Evolutionary conservation across 2,888 invertebrate species (phyloP).

Genomic region (Gasteruption jaculator): DNA sequence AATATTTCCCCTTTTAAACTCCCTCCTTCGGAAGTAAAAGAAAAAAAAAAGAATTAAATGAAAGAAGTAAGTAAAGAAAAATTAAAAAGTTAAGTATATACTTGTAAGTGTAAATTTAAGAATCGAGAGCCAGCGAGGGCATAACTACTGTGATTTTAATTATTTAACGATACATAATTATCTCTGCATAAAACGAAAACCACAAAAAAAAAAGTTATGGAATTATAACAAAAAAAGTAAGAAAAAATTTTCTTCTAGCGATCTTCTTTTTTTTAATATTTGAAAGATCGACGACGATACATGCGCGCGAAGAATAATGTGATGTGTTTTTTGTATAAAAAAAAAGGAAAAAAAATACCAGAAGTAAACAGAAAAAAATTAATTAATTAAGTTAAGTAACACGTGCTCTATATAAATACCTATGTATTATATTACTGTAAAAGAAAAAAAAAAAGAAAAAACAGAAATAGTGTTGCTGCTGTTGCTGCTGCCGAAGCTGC

Average conservation of each 20-base stretch:
- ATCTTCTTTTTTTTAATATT: no score
- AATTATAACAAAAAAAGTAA: slow-evolving; percentile 28
- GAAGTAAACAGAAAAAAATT: no score
- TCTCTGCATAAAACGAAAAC: slow-evolving; percentile 22
- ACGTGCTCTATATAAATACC: slow-evolving; percentile 51
- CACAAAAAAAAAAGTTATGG: neutral
- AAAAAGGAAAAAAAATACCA: no score
- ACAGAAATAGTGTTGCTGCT: slow-evolving; percentile 46
- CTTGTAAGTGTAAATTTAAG: slow-evolving; percentile 51
- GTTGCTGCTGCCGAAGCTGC: slow-evolving; percentile 36
- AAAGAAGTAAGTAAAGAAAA: slow-evolving; percentile 46
- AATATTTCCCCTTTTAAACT: slow-evolving; percentile 4
- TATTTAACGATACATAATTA: slow-evolving; percentile 48
- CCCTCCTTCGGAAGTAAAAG: slow-evolving; percentile 25
- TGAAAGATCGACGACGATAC: slow-evolving; percentile 15
- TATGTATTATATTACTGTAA: slow-evolving; percentile 50
- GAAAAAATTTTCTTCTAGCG: no score
- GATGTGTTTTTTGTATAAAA: slow-evolving; percentile 52
- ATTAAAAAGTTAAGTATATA: slow-evolving; percentile 44
- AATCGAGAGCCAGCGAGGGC: slow-evolving; percentile 50
- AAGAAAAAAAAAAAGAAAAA: no score
- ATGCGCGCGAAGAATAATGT: slow-evolving; percentile 49
- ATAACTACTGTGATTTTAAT: slow-evolving; percentile 53
- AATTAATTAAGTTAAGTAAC: no score
- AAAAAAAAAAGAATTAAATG: slow-evolving; percentile 30